Evolutionary conservation across 1,140 invertebrate genomes (phyloP), one percentile per base, ranked within the genome.

Genomic region (Cyphomyrmex costatus): DNA sequence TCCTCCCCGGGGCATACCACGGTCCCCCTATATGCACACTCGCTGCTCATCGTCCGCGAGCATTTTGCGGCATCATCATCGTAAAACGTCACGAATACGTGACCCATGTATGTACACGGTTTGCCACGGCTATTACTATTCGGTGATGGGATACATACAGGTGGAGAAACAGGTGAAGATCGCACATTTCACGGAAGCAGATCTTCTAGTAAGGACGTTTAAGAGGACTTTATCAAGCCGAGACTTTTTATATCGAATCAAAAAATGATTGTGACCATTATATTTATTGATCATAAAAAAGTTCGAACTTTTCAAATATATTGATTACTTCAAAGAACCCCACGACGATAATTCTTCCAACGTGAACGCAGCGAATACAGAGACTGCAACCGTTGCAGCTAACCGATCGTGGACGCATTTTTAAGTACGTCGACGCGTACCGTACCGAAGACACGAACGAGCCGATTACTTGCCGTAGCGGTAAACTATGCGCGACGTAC

Each of bases 51-150:
- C 49, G 27, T 87, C 73, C 42, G 19, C 12, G 33, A 78, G 76
- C 46, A 85, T 73, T 76, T 80, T 58, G 86, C 42, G 73, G 87
- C 68, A 78, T 74, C 65, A 85, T 89, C 73, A 51, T 19, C 53
- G 27, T 24, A 12, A 42, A 19, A 6, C n/a, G 33, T 24, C 53
- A 24, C 30, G 19, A 71, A 71, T 36, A 24, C 61, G 36, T 19
- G 42, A 63, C 14, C 30, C 33, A 14, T 6, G 65, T 51, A 14
- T 6, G 65, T 51, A 51, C n/a, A 27, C 49, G 58, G 51, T 79
- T 88, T 60, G 30, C 85, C 85, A n/a, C 58, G 16, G 21, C 10
- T 77, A 77, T 86, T 58, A 21, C n/a, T 87, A 85, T 88, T 88
- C n/a, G 56, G 24, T 16, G 53, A 3, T 49, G 19, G 19, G 24